Base-by-base conservation (phyloP, 2,797 vertebrate genomes). In the Lindbergichthys nudifrons region DNA sequence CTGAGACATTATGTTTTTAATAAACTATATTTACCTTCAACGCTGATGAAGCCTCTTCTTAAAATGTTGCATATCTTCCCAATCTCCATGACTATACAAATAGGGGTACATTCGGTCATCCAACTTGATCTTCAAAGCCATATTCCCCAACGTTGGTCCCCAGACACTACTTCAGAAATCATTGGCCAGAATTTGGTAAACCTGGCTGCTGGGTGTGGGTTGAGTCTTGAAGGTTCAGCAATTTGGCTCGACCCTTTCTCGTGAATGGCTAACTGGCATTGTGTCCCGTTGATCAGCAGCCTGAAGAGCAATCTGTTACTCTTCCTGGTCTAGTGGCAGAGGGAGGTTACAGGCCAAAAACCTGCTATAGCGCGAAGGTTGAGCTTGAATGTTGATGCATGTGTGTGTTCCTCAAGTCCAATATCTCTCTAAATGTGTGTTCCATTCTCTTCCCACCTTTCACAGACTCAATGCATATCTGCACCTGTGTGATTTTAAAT, bases 281-380 rank as follows among this genome's bases (percentile, higher is more conserved):
- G n/a, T 16, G 19, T 73, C 68, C 65, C 45, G 45, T 21, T 15
- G 10, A 67, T 70, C 67, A 72, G 85, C 69, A 11, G 45, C 64
- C 74, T 9, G 11, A 23, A 21, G 70, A 80, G 70, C 48, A 30
- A 80, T 80, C 74, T 73, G 79, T 89, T 84, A 79, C 41, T 69
- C 60, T 74, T 60, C 46, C 61, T 61, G 67, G 83, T 74, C 77
- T 61, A 71, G 10, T 43, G 46, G 65, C 85, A 85, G 86, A 89
- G 82, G 86, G 73, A 87, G 86, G 80, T 79, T 16, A 56, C 21
- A 5, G 51, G 54, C 65, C 73, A 79, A 80, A 83, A 74, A 36
- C 79, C 80, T 82, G 87, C 81, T 84, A 69, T 39, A 11, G 53
- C 61, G 61, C 30, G 65, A 66, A 79, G 71, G 73, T 61, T 36